Base-by-base conservation (phyloP, 2,797 vertebrate species). In the Tinamus major region DNA sequence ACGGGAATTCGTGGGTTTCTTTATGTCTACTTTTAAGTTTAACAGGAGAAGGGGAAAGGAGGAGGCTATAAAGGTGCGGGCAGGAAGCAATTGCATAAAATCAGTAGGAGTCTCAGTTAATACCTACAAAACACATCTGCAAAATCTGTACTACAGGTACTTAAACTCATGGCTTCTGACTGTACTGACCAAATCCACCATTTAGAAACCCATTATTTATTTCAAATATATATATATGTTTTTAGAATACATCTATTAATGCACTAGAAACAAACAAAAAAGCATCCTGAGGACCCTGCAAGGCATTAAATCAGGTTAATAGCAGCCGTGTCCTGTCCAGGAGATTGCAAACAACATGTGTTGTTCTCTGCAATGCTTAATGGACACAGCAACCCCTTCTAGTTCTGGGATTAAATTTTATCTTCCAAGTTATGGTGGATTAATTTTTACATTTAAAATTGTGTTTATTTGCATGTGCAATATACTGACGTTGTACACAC, bases 391-490 rank as follows among this genome's bases (percentile, higher is more conserved):
- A 97, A 87, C 94, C 95, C 94, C 37, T 33, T 59, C 75, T 51
- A 69, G 88, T 55, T 86, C 93, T 29, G 69, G 16, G 6, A 41
- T 58, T 72, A 85, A 89, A 95, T 95, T 95, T 98, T 98, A 98
- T 98, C 97, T 94, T 91, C 95, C 96, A 97, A 95, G 96, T 97
- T 98, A 94, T 78, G 95, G 90, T 72, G 97, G 97, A 98, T 98
- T 98, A 97, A 97, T 96, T 95, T 96, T 97, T 96, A 97, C 97
- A 97, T 97, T 95, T 93, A 93, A 97, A 97, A 98, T 96, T 93
- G 91, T 96, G 96, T 97, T 97, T 97, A 93, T 97, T 97, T 94
- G 96, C 96, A 97, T 96, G 97, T 95, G 94, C 85, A 63, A 96
- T 94, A 93, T 42, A 48, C 96, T 97, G 97, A 96, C 91, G 92